Evolutionary conservation across 1,140 invertebrate species (phyloP), one percentile per base, ranked within the genome.

Genomic region (Cephus cinctus): DNA sequence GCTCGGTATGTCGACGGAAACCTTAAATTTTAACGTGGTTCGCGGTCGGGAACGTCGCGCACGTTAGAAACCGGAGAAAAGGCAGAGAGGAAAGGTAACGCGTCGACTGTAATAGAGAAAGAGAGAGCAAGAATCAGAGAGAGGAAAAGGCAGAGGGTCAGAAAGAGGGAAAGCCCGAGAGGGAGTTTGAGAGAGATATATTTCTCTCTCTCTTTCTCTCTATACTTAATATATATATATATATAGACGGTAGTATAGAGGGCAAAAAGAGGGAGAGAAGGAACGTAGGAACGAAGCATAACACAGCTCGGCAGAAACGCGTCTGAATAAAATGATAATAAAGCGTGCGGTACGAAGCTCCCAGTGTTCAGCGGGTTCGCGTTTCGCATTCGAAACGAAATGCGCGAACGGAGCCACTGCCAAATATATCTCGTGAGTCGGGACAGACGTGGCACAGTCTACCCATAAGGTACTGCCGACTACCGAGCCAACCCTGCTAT

Each of bases 241-340:
- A 30, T 39, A 27, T 44, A 45, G 9, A 50, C 15, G 34, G 30
- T 20, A 36, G 16, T 16, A 34, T 43, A 5, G 16, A 18, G 15
- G 19, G 21, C 15, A 25, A 35, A 34, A 27, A 52, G 30, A 41
- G 50, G 12, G 12, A 34, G 12, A 39, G 27, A 20, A 21, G 31
- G 39, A 32, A 38, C 53, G 50, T 48, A 57, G 52, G 46, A 41
- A 50, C 36, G 43, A 47, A 41, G 54, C 54, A 50, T 52, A 60
- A 52, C 49, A 45, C 48, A 43, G 47, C 14, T 52, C 45, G 31
- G 43, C 41, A 45, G n/a, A 52, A 43, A 45, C 47, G 27, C 52
- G 54, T 57, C 53, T 61, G 60, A 63, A 65, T 65, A 65, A 65
- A 65, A 63, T 65, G 63, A 63, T 63, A 63, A 65, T 65, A 63